Conservation (phyloP, 35 echinoderm and acorn worm genomes). For the Amphiura filiformis region DNA sequence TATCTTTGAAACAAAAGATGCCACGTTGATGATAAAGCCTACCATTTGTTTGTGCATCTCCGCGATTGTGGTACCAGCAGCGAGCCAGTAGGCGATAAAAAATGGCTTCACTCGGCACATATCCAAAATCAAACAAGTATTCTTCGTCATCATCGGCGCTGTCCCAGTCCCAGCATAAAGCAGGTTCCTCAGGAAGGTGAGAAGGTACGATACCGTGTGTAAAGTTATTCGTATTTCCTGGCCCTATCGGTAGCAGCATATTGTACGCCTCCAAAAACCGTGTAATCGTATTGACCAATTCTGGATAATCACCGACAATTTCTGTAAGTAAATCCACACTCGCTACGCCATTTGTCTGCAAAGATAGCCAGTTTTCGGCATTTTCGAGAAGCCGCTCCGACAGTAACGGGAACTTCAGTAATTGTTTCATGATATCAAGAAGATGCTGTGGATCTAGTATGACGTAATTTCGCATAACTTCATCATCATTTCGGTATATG, state of each 20-base stretch:
- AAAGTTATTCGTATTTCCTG: neutral
- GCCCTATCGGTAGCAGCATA: neutral
- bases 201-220: conserved; percentile 7
- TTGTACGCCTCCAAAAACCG: conserved; percentile 22
- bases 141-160: conserved; percentile 9
- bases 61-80: neutral
- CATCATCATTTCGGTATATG: conserved; percentile 40
- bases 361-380: neutral
- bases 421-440: conserved; percentile 25
- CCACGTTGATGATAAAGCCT: neutral
- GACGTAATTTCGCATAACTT: conserved; percentile 12
- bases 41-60: neutral
- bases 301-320: neutral
- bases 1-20: neutral
- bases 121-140: conserved; percentile 43
- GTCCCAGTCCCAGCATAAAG: neutral
- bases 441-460: conserved; percentile 22
- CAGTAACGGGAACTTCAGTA: conserved; percentile 7
- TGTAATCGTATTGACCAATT: neutral
- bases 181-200: neutral
- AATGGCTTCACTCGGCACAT: conserved; percentile 5
- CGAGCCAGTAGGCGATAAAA: conserved; percentile 26
- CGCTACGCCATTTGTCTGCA: conserved; percentile 12
- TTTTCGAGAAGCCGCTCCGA: neutral
- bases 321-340: conserved; percentile 3